A percentile compares a stretch with the other conserved stretches of the same genome.
These are phyloP conservation scores for Acipenser oxyrinchus DNA, from an alignment of 2,797 vertebrate species.

Conservation along the genomic window DNA sequence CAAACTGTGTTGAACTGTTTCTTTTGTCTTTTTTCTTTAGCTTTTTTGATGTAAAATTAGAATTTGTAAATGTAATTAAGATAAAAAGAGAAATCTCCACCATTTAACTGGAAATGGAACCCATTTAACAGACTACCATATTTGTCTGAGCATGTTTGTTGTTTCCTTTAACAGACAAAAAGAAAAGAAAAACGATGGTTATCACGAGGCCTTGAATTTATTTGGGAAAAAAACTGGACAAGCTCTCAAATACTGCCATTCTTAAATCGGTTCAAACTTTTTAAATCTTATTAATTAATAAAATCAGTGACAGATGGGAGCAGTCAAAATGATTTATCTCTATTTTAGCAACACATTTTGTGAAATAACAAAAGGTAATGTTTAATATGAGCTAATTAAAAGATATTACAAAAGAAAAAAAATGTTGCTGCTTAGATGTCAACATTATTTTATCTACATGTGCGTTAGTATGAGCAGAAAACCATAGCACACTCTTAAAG, in stretches of 20 bases:
- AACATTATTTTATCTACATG: constrained; percentile 13
- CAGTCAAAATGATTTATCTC: constrained; percentile 49
- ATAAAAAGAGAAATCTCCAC: constrained; percentile 49
- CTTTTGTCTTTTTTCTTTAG: constrained; percentile 55
- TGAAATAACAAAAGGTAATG: constrained; percentile 31
- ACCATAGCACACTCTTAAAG: constrained; percentile 40
- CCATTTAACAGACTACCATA: constrained; percentile 77
- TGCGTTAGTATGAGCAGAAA: constrained; percentile 38
- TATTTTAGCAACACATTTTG: constrained; percentile 44
- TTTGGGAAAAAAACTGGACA: constrained; percentile 64
- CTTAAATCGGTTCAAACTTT: constrained; percentile 59
- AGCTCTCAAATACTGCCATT: constrained; percentile 72
- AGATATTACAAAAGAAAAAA: constrained; percentile 22
- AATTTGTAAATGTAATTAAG: constrained; percentile 90
- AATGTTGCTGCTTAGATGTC: constrained; percentile 6
- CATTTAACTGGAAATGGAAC: constrained; percentile 67
- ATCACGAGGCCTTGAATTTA: constrained; percentile 79
- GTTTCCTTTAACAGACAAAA: constrained; percentile 75
- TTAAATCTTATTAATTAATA: constrained; percentile 47
- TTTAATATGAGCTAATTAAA: constrained; percentile 52
- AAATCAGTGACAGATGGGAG: constrained; percentile 37
- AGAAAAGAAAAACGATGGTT: constrained; percentile 41
- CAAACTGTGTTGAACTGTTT: constrained; percentile 85
- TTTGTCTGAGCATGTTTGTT: constrained; percentile 90
- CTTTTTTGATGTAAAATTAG: constrained; percentile 70